phyloP scores from a whole-genome alignment of 2,113 vertebrate genomes.

The Leucopsar rothschildi region DNA sequence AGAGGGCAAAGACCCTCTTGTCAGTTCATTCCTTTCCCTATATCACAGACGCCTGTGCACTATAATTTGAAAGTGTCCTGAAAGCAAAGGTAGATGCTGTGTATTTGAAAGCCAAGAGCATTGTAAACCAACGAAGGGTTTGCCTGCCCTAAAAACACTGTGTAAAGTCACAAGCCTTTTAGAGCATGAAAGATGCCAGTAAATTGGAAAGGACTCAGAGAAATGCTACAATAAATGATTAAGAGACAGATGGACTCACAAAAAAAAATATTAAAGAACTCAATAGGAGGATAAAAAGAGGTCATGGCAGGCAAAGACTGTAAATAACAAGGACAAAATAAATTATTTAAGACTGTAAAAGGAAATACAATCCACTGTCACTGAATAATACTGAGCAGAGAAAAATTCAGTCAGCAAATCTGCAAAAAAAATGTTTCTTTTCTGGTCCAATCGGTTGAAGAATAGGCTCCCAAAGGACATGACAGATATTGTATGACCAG shows the following conservation, averaged over 20 bases:
- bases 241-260: slow-evolving; percentile 16
- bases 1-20: not conserved
- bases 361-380: not conserved
- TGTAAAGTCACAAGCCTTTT: not conserved
- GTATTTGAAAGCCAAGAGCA: not conserved
- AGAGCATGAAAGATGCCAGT: not conserved
- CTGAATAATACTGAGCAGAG: not conserved
- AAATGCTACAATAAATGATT: slow-evolving; percentile 4
- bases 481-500: not conserved
- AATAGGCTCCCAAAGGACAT: not conserved
- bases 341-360: slow-evolving; percentile 22
- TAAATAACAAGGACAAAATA: slow-evolving; percentile 24
- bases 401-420: not conserved
- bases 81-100: not conserved
- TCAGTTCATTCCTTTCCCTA: not conserved
- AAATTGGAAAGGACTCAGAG: slow-evolving; percentile 9
- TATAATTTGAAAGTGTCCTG: not conserved
- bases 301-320: slow-evolving; percentile 1
- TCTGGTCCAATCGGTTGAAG: not conserved
- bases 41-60: not conserved
- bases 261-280: not conserved
- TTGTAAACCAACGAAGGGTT: not conserved
- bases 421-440: not conserved
- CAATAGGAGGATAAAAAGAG: not conserved
- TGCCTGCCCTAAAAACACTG: not conserved